Evolutionary conservation across 2,113 vertebrate genomes (phyloP).

Genomic region (Cettia cetti): DNA sequence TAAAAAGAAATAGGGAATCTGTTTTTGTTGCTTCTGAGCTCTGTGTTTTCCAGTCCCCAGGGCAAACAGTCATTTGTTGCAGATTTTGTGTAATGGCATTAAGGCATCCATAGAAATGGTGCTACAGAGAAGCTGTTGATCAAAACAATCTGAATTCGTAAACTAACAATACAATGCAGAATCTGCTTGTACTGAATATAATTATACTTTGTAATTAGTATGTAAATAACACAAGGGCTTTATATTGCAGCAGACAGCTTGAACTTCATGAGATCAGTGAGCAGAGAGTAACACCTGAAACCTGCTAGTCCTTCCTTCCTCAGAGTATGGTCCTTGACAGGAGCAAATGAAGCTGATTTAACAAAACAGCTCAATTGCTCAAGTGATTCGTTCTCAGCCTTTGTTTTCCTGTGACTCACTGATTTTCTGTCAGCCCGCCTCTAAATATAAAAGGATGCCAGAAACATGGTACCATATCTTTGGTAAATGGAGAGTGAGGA

Average conservation of each 20-base stretch:
- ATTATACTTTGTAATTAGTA: background rate
- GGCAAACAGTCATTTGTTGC: background rate
- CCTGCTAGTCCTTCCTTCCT: background rate
- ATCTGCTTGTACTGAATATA: background rate
- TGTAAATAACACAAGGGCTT: background rate
- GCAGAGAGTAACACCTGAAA: background rate
- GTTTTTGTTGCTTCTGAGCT: background rate
- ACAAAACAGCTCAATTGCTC: background rate
- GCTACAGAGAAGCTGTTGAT: background rate
- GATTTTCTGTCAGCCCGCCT: background rate
- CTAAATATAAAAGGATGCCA: background rate
- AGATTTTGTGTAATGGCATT: background rate
- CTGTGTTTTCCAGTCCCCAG: background rate
- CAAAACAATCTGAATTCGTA: background rate
- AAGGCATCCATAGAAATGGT: background rate
- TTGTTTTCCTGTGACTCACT: background rate
- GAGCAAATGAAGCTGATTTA: background rate
- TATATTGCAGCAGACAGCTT: background rate
- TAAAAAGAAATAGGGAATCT: background rate
- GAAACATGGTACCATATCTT: background rate
- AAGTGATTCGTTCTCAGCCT: background rate
- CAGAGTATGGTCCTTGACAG: background rate
- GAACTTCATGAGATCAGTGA: background rate
- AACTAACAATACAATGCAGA: background rate
- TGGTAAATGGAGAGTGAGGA: background rate